Base-by-base conservation (phyloP, 1,140 invertebrate species). In the Drosophila biarmipes region DNA sequence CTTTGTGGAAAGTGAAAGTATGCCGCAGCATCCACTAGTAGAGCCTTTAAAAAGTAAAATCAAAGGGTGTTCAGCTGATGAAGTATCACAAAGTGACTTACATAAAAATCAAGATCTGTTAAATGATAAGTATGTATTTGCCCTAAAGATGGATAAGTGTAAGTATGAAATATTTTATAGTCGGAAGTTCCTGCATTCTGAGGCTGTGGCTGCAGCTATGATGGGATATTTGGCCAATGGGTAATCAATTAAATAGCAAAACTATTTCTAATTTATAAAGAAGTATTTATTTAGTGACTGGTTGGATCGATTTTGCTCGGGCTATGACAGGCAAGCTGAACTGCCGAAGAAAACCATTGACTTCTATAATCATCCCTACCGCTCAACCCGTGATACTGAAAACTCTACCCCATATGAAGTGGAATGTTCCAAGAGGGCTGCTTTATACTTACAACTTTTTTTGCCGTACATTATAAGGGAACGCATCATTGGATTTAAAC, bases 381-480 rank as follows among this genome's bases (percentile, higher is more conserved):
- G 17, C 4, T 15, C 43, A 11, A 7, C 15, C 11, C 29, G 56
- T n/a, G 19, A 29, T n/a, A 24, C 6, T 7, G 5, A 12, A 24
- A 40, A 66, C 19, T n/a, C 14, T 8, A 35, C 17, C 0, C 0
- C 14, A 5, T 37, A 12, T 14, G 35, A 37, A 37, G 31, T 5
- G 21, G 1, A 66, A 2, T 66, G 67, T 19, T n/a, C 5, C 14
- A 35, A 66, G 5, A 42, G 59, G 35, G 43, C 19, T 2, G 12
- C 21, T 5, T 49, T 37, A 6, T 35, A 51, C 29, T 12, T 37
- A 11, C 12, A 35, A 12, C 17, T 56, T 2, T 21, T 31, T 71
- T 71, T 24, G 37, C 24, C 27, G 0, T 58, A 17, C 11, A 46
- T 67, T 14, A 42, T 71, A 19, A 48, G 63, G 10, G 67, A 72